A percentile compares a stretch with the other conserved stretches of the same genome.
Evolutionary conservation across 2,113 vertebrate species (phyloP).

Genomic region (Sander vitreus): DNA sequence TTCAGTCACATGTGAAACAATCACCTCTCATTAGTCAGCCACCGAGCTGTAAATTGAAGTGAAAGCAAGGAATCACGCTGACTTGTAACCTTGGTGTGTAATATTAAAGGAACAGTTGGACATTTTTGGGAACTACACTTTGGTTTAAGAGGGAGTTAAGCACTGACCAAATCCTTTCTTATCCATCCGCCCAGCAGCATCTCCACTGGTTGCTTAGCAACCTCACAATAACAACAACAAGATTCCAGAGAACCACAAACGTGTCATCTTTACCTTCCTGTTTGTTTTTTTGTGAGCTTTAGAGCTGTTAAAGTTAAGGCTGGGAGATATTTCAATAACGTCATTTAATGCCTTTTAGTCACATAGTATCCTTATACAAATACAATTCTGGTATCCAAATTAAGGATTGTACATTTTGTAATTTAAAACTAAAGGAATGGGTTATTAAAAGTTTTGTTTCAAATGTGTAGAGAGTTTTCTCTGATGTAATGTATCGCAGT

Average conservation of each 20-base stretch:
- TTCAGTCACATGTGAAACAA: slow-evolving; percentile 61
- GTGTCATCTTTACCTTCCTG: not conserved
- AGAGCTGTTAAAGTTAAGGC: not conserved
- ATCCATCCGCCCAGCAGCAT: too few species aligned
- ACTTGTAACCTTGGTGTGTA: not conserved
- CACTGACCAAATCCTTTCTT: too few species aligned
- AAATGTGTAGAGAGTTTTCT: not conserved
- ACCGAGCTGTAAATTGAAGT: slow-evolving; percentile 38
- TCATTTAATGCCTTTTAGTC: not conserved
- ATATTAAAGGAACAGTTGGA: slow-evolving; percentile 7
- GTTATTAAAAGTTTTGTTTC: not conserved
- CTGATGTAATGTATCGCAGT: not conserved
- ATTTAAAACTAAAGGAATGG: not conserved
- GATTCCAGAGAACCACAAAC: not conserved
- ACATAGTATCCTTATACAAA: not conserved
- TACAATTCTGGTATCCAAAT: not conserved
- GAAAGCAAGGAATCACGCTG: slow-evolving; percentile 23
- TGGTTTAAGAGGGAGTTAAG: not conserved
- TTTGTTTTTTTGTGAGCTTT: not conserved
- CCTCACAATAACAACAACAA: not conserved
- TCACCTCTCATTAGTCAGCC: slow-evolving; percentile 45
- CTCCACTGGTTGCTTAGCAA: not conserved
- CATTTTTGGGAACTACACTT: slow-evolving; percentile 3
- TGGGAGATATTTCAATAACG: not conserved
- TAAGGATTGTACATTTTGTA: not conserved